phyloP scores from a whole-genome alignment of 1,140 invertebrate genomes.

The Geopemphigus sp. region DNA sequence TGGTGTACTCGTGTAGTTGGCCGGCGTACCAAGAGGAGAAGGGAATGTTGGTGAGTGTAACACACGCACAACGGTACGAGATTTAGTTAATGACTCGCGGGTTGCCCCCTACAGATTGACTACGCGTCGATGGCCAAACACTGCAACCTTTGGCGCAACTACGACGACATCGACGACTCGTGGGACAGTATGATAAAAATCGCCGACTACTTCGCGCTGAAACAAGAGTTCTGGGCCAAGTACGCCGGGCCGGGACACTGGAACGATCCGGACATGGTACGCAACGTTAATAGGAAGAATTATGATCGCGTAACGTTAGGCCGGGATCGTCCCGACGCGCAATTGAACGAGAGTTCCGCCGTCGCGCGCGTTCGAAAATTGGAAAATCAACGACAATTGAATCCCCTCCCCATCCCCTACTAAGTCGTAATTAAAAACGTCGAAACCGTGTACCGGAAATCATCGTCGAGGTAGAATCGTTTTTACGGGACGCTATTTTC shows the following conservation, averaged over 20 bases:
- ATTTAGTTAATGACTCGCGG: no score
- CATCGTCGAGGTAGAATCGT: no score
- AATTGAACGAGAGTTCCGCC: no score
- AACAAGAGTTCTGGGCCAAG: constrained; percentile 69
- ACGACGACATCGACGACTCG: constrained; percentile 81
- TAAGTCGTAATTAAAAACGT: no score
- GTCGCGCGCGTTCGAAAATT: no score
- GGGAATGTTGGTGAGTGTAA: constrained; percentile 57
- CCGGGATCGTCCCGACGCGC: no score
- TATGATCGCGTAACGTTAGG: no score
- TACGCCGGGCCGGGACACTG: constrained; percentile 81
- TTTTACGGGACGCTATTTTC: no score
- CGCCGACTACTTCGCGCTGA: constrained; percentile 74
- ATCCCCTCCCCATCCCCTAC: no score
- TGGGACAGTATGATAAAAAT: constrained; percentile 72
- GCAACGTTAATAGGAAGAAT: background rate
- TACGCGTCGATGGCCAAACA: constrained; percentile 66
- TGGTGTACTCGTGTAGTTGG: constrained; percentile 88
- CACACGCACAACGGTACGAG: no score
- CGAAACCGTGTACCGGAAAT: no score
- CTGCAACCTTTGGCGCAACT: constrained; percentile 89
- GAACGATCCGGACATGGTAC: constrained; percentile 91
- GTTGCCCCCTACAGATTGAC: constrained; percentile 62
- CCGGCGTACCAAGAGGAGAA: constrained; percentile 70
- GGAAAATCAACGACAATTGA: no score